Evolutionary conservation across 2,888 invertebrate genomes (phyloP).

Genomic region (Epirrita christyi): DNA sequence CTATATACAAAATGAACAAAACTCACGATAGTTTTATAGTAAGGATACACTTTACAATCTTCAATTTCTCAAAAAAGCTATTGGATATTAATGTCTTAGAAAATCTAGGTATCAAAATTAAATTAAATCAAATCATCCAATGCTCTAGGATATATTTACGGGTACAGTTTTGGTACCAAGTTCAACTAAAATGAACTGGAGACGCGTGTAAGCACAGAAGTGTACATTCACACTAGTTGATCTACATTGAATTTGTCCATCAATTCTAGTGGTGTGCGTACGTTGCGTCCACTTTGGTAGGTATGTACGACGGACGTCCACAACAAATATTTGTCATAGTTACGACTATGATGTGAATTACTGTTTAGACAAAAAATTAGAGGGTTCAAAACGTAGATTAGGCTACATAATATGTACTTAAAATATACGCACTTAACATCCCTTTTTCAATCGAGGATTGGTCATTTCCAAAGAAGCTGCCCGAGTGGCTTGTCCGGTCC

Average conservation of each 20-base stretch:
- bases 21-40: no score
- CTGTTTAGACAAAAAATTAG: constrained; percentile 4
- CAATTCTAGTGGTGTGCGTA: constrained; percentile 1
- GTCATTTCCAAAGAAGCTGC: not conserved
- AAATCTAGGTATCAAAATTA: no score
- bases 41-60: no score
- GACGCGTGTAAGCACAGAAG: constrained; percentile 18
- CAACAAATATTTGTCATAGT: constrained; percentile 7
- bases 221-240: constrained; percentile 14
- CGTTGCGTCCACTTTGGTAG: not conserved
- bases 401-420: no score
- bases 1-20: no score
- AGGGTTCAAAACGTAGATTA: not conserved
- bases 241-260: constrained; percentile 1
- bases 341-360: not conserved
- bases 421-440: not conserved
- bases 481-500: not conserved
- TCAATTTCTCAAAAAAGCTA: no score
- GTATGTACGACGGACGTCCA: not conserved
- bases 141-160: no score
- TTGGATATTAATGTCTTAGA: no score
- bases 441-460: not conserved
- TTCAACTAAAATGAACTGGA: not conserved
- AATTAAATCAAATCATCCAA: no score
- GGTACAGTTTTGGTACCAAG: no score